Percentiles rank a stretch among this genome's conserved stretches.
These are phyloP conservation scores for Caenorhabditis sp. DNA, from an alignment of 2,888 invertebrate genomes.

Conservation along the genomic window DNA sequence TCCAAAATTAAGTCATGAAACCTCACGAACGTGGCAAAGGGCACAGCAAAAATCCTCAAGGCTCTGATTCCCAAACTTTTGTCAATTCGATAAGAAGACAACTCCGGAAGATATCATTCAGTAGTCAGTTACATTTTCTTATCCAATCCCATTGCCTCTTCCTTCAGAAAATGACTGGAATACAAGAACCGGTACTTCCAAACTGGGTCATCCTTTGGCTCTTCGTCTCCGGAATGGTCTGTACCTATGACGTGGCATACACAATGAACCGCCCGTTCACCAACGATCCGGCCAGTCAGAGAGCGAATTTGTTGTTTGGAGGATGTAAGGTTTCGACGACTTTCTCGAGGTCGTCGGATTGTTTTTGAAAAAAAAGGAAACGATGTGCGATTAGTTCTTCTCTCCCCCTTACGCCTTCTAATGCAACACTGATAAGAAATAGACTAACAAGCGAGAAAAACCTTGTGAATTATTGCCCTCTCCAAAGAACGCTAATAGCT, in stretches of 20 bases:
- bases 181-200: constrained; percentile 36
- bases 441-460: neutral
- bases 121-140: constrained; percentile 11
- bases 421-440: no score
- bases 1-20: neutral
- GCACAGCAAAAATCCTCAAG: neutral
- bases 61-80: constrained; percentile 1
- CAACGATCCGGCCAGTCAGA: constrained; percentile 49
- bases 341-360: neutral
- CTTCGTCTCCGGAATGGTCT: constrained; percentile 51
- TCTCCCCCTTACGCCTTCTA: no score
- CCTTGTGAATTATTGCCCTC: neutral
- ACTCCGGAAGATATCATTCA: constrained; percentile 32
- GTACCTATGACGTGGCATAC: constrained; percentile 65
- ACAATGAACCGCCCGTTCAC: constrained; percentile 67
- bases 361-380: neutral
- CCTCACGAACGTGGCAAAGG: neutral
- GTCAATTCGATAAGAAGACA: constrained; percentile 50
- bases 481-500: constrained; percentile 5
- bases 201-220: constrained; percentile 49
- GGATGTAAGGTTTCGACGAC: constrained; percentile 42
- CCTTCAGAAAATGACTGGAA: constrained; percentile 34
- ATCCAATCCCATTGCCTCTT: neutral
- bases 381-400: neutral
- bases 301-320: constrained; percentile 29